Conservation (phyloP, 2,113 vertebrate species). For the Ornithorhynchus anatinus region DNA sequence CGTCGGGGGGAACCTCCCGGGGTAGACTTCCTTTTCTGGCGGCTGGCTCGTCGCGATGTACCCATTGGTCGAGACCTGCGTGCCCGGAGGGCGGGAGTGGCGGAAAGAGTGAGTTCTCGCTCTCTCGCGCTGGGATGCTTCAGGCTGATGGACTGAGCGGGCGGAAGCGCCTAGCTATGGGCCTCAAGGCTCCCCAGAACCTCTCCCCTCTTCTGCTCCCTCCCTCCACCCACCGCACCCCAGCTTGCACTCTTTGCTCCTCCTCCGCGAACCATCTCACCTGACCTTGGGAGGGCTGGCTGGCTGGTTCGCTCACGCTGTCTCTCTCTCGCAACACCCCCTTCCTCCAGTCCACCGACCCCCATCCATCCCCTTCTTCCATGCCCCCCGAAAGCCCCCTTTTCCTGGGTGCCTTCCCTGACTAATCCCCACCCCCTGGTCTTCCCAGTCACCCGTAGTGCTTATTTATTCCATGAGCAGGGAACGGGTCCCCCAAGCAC, state of each 20-base stretch:
- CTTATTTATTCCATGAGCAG: no score
- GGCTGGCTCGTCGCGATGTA: slow-evolving; percentile 82
- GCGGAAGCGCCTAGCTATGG: no score
- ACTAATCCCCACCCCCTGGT: not conserved
- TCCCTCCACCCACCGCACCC: not conserved
- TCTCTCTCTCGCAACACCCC: not conserved
- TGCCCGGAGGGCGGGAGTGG: no score
- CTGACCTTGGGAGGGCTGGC: not conserved
- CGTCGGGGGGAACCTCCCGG: slow-evolving; percentile 78
- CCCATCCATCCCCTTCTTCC: not conserved
- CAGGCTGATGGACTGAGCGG: no score
- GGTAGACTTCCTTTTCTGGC: slow-evolving; percentile 71
- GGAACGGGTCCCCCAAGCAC: no score
- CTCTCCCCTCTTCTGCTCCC: no score
- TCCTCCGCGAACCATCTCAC: not conserved
- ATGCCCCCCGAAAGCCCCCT: not conserved
- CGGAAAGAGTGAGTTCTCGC: no score
- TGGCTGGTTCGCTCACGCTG: no score
- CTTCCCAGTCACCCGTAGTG: not conserved
- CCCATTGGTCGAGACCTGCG: slow-evolving; percentile 90
- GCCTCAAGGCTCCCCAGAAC: no score
- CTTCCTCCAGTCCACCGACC: not conserved
- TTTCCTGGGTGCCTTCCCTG: not conserved
- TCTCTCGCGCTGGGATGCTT: no score
- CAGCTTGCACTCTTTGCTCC: not conserved